Evolutionary conservation across 2,797 vertebrate genomes (phyloP), one percentile per base, ranked within the genome.

Genomic region (Pelochelys cantorii): DNA sequence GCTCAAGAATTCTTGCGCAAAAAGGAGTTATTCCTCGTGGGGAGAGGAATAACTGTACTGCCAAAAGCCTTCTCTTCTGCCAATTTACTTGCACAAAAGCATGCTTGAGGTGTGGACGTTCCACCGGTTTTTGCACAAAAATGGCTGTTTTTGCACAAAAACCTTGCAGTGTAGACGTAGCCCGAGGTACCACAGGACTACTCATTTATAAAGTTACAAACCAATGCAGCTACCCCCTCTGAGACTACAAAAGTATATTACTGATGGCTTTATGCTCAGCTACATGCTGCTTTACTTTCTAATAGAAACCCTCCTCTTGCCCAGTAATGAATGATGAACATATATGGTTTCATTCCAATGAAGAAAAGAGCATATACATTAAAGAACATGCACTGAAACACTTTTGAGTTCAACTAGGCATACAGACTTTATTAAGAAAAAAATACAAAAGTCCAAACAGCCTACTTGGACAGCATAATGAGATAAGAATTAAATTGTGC

Each of bases 311-410:
- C n/a, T 88, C 1, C 56, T 78, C 83, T 62, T 85, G 11, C 81
- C 10, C 34, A 42, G 34, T 42, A 42, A 74, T 7, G 34, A 34
- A 42, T 74, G 68, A 74, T 37, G 62, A 18, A 42, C 62, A 81
- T 74, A 65, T 5, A 52, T 78, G 3, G 29, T 27, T 20, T 60
- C 11, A 18, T 80, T 78, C 74, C 85, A 82, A 95, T 74, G 48
- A 90, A 93, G 11, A 86, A 94, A 94, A 81, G 74, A 88, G 54
- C 17, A 78, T 88, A 79, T 84, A 93, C 80, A 25, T 88, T 92
- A 90, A 81, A 82, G 57, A 89, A 92, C 93, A 90, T 88, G 89
- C 78, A 17, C 52, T 85, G 89, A 93, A 82, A 86, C 48, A 91
- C 84, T 94, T 37, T 80, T 85, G 60, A 82, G 56, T 93, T 91